Base-by-base conservation (phyloP, 2,888 invertebrate genomes). In the Cosmia pyralina region DNA sequence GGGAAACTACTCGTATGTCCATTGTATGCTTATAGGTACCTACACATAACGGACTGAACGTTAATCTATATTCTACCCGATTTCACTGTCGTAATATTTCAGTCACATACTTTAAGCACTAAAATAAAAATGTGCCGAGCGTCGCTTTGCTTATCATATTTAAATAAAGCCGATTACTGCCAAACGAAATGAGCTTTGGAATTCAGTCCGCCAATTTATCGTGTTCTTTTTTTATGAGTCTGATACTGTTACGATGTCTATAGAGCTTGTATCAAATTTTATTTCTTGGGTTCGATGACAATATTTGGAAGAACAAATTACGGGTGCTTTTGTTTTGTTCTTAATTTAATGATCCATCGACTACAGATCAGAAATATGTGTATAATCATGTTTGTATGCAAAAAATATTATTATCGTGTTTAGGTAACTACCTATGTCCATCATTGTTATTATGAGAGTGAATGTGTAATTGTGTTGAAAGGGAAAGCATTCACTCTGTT, bases 81-180 rank as follows among this genome's bases (percentile, higher is more conserved):
- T 81, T 78, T 69, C 63, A 60, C 69, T 69, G 65, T 46, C 19
- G 68, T 58, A 64, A 74, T 74, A 78, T 72, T 81, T 78, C 48
- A 81, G 72, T 78, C 75, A 81, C 83, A 82, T 77, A 77, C 53
- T 52, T 68, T 44, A 38, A 66, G 66, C 50, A 77, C 50, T 70
- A 81, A 74, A 82, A 74, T 74, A 70, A 68, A 82, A 72, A 71
- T 70, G 62, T 76, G 69, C 34, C 71, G 52, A 60, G 69, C 53
- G 38, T 78, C 58, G 71, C 58, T 69, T 69, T 63, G 75, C 68
- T 78, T 82, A 79, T 81, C 79, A 75, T 69, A 82, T 79, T 71
- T 63, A 79, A 75, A 82, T 82, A 81, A 82, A 79, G 79, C 82
- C 81, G 82, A 82, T 82, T 82, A 75, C 57, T 69, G 69, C 71